Conservation (phyloP, 2,797 vertebrate genomes). For the Eleutherodactylus coqui region DNA sequence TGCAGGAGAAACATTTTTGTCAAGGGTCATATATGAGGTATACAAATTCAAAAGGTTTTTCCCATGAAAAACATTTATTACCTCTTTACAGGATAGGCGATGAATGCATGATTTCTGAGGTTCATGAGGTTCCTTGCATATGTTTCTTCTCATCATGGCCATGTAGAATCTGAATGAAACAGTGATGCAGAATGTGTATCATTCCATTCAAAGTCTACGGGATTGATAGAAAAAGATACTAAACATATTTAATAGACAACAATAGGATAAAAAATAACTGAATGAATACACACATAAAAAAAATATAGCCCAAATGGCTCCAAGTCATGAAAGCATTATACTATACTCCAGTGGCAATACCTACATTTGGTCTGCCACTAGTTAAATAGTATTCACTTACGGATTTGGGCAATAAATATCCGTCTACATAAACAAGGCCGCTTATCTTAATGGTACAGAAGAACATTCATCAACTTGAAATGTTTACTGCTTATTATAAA, state of each 20-base stretch:
- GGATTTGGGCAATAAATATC: conserved; percentile 28
- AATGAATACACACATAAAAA: background rate
- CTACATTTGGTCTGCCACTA: background rate
- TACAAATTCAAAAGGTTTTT: too few species aligned
- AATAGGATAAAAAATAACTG: background rate
- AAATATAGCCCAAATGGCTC: background rate
- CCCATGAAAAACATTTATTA: too few species aligned
- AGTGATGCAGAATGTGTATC: background rate
- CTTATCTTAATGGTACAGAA: conserved; percentile 15
- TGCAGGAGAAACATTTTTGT: too few species aligned
- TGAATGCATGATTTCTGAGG: too few species aligned
- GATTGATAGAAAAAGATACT: background rate
- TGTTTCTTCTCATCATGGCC: too few species aligned
- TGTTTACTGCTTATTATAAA: conserved; percentile 58
- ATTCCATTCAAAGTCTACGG: background rate
- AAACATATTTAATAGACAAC: background rate
- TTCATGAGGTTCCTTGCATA: too few species aligned
- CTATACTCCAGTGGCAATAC: background rate
- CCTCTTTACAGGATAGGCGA: too few species aligned
- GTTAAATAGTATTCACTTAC: background rate
- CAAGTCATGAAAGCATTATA: background rate
- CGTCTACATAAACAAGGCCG: conserved; percentile 27
- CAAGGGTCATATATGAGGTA: too few species aligned
- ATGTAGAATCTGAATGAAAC: too few species aligned
- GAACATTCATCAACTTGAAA: conserved; percentile 38